A percentile compares a stretch with the other conserved stretches of the same genome.
These are phyloP conservation scores for Hofmannophila pseudospretella DNA, from an alignment of 2,888 invertebrate species.

Conservation along the genomic window DNA sequence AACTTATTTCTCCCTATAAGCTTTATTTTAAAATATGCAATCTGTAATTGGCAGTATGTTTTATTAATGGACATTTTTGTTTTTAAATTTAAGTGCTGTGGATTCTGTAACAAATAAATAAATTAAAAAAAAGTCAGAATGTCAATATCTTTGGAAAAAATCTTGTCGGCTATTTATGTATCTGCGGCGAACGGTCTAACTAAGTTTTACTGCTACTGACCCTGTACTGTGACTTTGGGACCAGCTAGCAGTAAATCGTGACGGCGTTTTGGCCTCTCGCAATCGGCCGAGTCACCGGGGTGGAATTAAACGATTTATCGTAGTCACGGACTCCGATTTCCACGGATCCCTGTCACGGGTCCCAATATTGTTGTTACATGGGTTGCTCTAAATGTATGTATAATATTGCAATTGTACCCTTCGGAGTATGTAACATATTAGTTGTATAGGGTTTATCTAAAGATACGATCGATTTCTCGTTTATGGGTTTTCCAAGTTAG, in stretches of 20 bases:
- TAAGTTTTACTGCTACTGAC: too few species aligned
- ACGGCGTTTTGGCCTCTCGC: constrained; percentile 57
- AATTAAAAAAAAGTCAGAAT: too few species aligned
- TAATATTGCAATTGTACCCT: constrained; percentile 28
- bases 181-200: too few species aligned
- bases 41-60: too few species aligned
- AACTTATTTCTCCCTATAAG: too few species aligned
- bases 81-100: too few species aligned
- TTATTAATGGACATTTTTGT: too few species aligned
- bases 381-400: constrained; percentile 29
- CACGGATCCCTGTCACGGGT: constrained; percentile 47
- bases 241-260: constrained; percentile 56
- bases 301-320: constrained; percentile 74
- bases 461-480: neutral
- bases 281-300: constrained; percentile 63
- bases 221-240: constrained; percentile 15
- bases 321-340: constrained; percentile 59
- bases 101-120: too few species aligned
- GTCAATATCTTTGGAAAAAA: too few species aligned
- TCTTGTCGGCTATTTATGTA: too few species aligned
- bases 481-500: neutral
- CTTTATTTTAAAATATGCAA: too few species aligned
- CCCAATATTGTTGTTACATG: constrained; percentile 47
- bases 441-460: neutral
- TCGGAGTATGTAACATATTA: constrained; percentile 4